Evolutionary conservation across 2,113 vertebrate genomes (phyloP).

Genomic region (Elephas maximus): DNA sequence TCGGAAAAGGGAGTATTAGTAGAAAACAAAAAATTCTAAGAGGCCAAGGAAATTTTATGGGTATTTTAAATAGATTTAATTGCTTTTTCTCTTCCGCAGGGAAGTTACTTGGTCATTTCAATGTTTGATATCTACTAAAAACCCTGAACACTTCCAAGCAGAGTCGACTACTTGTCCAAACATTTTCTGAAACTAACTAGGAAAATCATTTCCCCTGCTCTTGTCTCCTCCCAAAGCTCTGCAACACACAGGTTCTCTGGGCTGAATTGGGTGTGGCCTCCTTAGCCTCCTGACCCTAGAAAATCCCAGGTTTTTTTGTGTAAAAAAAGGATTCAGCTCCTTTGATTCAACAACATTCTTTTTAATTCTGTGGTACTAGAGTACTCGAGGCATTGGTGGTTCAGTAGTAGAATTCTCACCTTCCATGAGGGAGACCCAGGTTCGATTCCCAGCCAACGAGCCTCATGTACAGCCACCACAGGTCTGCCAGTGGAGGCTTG

Average conservation of each 20-base stretch:
- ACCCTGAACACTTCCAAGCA: not conserved
- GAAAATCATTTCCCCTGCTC: not conserved
- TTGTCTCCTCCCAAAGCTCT: fast-evolving
- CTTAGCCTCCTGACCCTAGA: not conserved
- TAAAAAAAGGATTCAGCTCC: not conserved
- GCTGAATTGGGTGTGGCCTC: not conserved
- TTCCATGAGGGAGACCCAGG: no score
- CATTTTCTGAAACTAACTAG: not conserved
- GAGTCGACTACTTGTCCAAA: not conserved
- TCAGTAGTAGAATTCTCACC: no score
- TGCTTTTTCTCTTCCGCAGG: not conserved
- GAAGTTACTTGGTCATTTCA: not conserved
- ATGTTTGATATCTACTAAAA: not conserved
- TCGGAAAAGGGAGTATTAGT: not conserved
- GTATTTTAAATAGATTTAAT: constrained; percentile 13
- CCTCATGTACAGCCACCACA: no score
- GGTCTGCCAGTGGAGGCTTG: no score
- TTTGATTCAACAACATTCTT: not conserved
- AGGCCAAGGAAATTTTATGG: not conserved
- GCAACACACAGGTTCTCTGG: not conserved
- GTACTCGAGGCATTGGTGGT: not conserved
- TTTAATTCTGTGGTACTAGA: not conserved
- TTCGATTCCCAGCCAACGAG: no score
- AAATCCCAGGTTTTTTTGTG: not conserved
- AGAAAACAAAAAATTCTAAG: not conserved